Percentiles rank a stretch among this genome's conserved stretches.
Conservation (phyloP, 2,888 invertebrate genomes). For the Tineola bisselliella region DNA sequence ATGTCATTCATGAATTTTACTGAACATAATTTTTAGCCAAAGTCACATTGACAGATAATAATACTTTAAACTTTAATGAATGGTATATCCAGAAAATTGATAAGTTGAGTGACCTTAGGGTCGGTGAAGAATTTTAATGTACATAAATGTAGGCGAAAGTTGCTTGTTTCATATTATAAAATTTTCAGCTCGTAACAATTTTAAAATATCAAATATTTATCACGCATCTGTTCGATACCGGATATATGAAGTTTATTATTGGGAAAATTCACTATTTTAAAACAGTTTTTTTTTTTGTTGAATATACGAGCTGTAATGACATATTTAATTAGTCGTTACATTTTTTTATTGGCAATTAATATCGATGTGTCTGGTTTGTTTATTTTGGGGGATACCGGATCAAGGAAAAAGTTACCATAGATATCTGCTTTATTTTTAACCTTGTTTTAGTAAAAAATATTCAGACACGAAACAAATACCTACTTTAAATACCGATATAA, state of each 20-base stretch:
- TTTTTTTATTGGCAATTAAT: conserved; percentile 56
- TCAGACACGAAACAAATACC: too few relatives aligned
- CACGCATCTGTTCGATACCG: background rate
- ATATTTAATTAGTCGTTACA: conserved; percentile 15
- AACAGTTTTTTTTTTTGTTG: background rate
- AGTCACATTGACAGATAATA: too few relatives aligned
- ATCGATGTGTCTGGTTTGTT: conserved; percentile 44
- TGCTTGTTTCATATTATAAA: background rate
- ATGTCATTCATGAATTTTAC: too few relatives aligned
- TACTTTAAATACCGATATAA: too few relatives aligned
- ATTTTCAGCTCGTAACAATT: background rate
- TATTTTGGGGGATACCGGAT: conserved; percentile 27
- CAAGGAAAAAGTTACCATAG: conserved; percentile 26
- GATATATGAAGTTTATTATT: background rate
- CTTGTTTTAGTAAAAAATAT: background rate
- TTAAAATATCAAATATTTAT: background rate
- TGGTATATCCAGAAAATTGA: too few relatives aligned
- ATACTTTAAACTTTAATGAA: too few relatives aligned
- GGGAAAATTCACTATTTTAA: background rate
- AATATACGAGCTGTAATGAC: conserved; percentile 2
- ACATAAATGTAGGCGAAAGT: background rate
- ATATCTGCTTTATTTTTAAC: background rate
- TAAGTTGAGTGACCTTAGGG: too few relatives aligned
- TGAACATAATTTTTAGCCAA: too few relatives aligned
- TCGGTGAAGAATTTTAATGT: too few relatives aligned